phyloP scores from a whole-genome alignment of 2,113 vertebrate genomes.

The Gymnobelideus leadbeateri region DNA sequence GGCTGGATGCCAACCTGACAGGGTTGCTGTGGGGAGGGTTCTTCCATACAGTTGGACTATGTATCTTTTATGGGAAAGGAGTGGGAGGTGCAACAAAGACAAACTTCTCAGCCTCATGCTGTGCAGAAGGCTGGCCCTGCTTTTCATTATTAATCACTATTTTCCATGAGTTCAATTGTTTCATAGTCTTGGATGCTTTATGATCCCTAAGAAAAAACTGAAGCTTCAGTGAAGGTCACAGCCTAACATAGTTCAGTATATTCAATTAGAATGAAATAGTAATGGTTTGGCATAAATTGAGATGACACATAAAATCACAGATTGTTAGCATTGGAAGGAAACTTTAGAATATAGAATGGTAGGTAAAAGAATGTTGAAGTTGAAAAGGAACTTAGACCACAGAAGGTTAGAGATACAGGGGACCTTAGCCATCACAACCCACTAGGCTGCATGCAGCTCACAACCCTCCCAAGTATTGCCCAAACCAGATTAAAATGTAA shows the following conservation, averaged over 20 bases:
- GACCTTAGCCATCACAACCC: not conserved
- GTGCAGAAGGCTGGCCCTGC: not conserved
- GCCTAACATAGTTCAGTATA: not conserved
- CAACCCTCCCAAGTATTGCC: not conserved
- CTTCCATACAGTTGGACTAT: not conserved
- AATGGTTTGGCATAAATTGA: not conserved
- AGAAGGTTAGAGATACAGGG: not conserved
- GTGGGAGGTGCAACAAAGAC: not conserved
- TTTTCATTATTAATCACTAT: not conserved
- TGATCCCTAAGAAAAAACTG: not conserved
- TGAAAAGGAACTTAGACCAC: not conserved
- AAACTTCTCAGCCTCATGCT: not conserved
- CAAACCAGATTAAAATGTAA: not conserved
- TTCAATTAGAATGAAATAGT: not conserved
- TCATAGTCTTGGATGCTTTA: not conserved
- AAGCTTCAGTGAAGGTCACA: not conserved
- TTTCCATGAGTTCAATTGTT: not conserved
- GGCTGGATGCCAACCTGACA: not conserved
- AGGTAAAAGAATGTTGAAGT: not conserved
- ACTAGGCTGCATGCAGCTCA: not conserved
- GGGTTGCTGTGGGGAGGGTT: not conserved
- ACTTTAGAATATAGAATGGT: not conserved
- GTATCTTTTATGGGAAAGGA: not conserved
- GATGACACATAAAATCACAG: not conserved
- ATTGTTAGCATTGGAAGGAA: not conserved